Evolutionary conservation across 2,113 vertebrate species (phyloP).

Genomic region (Heterochromis multidens): DNA sequence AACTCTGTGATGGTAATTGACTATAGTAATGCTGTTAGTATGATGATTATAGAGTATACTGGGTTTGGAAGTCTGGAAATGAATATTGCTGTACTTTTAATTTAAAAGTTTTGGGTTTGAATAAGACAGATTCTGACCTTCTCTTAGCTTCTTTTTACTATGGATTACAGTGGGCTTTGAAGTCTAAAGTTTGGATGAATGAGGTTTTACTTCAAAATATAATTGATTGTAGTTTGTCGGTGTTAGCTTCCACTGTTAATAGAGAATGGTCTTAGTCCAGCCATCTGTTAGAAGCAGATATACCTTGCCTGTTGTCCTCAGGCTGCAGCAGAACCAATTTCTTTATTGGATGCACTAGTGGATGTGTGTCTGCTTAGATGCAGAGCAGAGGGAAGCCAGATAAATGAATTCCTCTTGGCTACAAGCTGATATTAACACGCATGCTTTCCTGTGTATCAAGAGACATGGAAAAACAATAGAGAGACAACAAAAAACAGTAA

Average conservation of each 20-base stretch:
- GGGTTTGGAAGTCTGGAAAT: not conserved
- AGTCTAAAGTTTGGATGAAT: not conserved
- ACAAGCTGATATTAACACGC: not conserved
- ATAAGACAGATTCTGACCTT: not conserved
- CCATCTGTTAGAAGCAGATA: conserved; percentile 56
- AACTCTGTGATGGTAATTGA: not conserved
- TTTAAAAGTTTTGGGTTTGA: not conserved
- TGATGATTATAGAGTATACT: not conserved
- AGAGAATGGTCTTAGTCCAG: conserved; percentile 1
- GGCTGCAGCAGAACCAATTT: conserved; percentile 61
- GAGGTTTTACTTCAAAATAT: not conserved
- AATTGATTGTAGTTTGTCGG: not conserved
- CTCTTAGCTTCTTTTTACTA: not conserved
- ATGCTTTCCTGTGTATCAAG: not conserved
- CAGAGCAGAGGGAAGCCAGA: conserved; percentile 25
- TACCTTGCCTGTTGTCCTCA: conserved; percentile 37
- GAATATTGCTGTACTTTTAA: not conserved
- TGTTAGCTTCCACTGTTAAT: not conserved
- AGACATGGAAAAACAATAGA: not conserved
- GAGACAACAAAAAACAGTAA: not conserved
- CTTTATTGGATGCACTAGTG: conserved; percentile 46
- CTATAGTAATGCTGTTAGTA: not conserved
- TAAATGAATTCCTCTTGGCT: conserved; percentile 29
- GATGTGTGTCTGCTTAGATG: conserved; percentile 31
- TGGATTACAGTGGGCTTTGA: not conserved